Conservation (phyloP, 2,888 invertebrate genomes). For the Nebria brevicollis region DNA sequence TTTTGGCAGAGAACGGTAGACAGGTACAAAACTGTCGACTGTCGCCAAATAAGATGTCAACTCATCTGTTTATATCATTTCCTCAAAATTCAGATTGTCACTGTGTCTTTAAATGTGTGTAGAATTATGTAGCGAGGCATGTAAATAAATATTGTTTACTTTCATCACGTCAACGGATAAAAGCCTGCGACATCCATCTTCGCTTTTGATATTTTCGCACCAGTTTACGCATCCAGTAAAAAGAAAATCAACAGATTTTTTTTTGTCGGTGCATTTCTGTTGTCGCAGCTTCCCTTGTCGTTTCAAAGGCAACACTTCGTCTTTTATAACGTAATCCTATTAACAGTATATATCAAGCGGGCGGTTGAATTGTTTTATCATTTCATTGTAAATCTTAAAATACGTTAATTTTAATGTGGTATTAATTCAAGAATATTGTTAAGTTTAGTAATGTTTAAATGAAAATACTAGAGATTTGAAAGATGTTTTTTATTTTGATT, state of each 20-base stretch:
- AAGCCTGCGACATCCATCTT: constrained; percentile 32
- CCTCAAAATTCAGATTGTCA: too few species aligned
- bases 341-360: constrained; percentile 12
- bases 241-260: neutral
- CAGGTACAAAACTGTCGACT: too few species aligned
- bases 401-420: constrained; percentile 3
- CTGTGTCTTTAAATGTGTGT: neutral
- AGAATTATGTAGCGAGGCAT: neutral
- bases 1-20: too few species aligned
- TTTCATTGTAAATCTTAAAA: neutral
- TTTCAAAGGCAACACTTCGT: constrained; percentile 7
- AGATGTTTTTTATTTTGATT: too few species aligned
- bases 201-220: constrained; percentile 19
- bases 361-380: constrained; percentile 17
- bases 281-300: neutral
- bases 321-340: constrained; percentile 34
- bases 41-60: too few species aligned
- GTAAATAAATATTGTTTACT: constrained; percentile 33
- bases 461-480: neutral
- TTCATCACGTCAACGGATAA: constrained; percentile 37
- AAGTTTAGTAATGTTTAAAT: neutral
- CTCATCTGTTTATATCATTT: too few species aligned
- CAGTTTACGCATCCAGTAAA: neutral
- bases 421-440: neutral
- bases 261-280: neutral